Evolutionary conservation across 2,888 invertebrate species (phyloP).

Genomic region (Chaetogeoica ovagalla): DNA sequence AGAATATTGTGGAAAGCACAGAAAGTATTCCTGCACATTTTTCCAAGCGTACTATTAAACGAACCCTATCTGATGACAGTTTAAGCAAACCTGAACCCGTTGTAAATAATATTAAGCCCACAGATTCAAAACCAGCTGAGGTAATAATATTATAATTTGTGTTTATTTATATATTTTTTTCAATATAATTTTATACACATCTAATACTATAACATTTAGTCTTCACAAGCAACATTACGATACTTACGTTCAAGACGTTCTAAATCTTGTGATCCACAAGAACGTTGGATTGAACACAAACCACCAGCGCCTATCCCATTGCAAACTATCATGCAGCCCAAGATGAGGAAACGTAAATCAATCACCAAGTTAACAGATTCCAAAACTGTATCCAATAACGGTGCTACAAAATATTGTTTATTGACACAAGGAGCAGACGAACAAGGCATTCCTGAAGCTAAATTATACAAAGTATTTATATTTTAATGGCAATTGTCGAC

Average conservation of each 20-base stretch:
- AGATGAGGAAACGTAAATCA: conserved; percentile 78
- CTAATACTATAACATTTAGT: conserved; percentile 13
- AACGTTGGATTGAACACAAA: conserved; percentile 86
- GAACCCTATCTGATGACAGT: conserved; percentile 44
- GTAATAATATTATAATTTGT: not conserved
- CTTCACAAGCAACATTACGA: conserved; percentile 63
- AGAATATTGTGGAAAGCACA: conserved; percentile 57
- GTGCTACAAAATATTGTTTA: conserved; percentile 84
- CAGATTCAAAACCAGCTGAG: not conserved
- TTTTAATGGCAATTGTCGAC: not conserved
- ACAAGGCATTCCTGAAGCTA: conserved; percentile 90
- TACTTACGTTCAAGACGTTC: conserved; percentile 79
- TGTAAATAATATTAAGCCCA: conserved; percentile 7
- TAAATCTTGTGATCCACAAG: conserved; percentile 66
- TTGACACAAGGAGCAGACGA: conserved; percentile 90
- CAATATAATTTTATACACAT: not conserved
- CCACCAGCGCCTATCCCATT: conserved; percentile 77
- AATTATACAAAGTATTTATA: conserved; percentile 74
- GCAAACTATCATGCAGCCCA: conserved; percentile 88
- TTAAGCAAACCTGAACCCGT: conserved; percentile 29
- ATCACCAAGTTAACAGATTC: conserved; percentile 79
- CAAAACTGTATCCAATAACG: conserved; percentile 70
- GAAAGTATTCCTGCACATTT: conserved; percentile 42
- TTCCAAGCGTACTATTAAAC: conserved; percentile 29
- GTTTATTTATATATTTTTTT: not conserved